Conservation (phyloP, 2,113 vertebrate genomes). For the Penelope pileata region DNA sequence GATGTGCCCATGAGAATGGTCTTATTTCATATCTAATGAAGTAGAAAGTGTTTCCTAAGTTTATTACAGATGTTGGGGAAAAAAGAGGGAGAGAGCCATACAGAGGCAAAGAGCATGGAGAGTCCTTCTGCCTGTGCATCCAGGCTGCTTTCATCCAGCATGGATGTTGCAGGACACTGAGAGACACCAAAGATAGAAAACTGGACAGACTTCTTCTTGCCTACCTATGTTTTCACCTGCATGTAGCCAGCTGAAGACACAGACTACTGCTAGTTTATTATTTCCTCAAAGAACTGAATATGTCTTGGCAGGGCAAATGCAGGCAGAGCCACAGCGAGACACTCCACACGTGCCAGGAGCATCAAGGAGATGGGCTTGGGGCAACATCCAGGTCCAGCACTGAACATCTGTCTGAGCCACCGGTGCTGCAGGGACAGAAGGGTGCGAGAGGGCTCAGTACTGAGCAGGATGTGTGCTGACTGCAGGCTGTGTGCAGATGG, state of each 20-base stretch:
- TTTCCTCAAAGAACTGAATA: neutral
- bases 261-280: neutral
- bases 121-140: neutral
- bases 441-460: neutral
- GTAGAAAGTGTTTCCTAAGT: neutral
- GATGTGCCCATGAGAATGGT: neutral
- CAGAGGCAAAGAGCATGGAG: neutral
- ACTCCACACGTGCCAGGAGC: neutral
- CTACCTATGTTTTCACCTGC: neutral
- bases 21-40: neutral
- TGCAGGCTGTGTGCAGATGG: rapidly evolving
- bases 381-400: neutral
- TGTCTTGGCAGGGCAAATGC: neutral
- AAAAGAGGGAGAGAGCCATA: neutral
- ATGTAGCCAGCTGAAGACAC: neutral
- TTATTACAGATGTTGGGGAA: neutral
- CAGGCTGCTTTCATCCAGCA: neutral
- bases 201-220: neutral
- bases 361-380: neutral
- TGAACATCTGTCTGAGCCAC: neutral
- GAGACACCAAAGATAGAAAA: neutral
- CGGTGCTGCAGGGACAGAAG: neutral
- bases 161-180: neutral
- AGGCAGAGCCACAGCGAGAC: neutral
- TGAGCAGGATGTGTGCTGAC: neutral